These are phyloP conservation scores for Taphrorychus bicolor DNA, from an alignment of 2,888 invertebrate genomes.

Conservation along the genomic window DNA sequence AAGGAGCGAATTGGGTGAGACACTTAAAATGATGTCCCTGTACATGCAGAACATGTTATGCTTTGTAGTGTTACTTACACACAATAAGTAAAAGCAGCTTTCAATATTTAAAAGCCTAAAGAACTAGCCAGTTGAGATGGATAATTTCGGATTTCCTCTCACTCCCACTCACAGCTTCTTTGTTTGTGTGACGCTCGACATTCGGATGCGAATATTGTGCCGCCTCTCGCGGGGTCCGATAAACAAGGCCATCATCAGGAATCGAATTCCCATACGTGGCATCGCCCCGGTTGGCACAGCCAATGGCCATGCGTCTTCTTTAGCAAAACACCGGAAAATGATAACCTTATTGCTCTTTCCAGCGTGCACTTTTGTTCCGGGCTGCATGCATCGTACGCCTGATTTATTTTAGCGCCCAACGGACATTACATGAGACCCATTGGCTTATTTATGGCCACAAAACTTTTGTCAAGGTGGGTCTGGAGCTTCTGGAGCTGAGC, in stretches of 20 bases:
- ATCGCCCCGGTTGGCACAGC: conserved; percentile 30
- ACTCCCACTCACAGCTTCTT: too few species aligned
- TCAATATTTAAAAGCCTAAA: too few species aligned
- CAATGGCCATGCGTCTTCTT: conserved; percentile 52
- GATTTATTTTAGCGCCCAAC: conserved; percentile 54
- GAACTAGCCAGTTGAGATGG: too few species aligned
- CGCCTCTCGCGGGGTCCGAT: background rate
- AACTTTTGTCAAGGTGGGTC: conserved; percentile 40
- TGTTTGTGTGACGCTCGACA: too few species aligned
- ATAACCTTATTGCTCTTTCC: conserved; percentile 56
- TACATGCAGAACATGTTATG: too few species aligned
- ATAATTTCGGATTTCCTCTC: too few species aligned
- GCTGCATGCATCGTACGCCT: conserved; percentile 49
- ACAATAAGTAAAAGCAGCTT: too few species aligned
- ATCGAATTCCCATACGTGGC: conserved; percentile 16
- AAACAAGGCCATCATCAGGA: conserved; percentile 1
- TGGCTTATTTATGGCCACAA: conserved; percentile 38
- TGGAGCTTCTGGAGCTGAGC: conserved; percentile 8
- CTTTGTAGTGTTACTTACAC: too few species aligned
- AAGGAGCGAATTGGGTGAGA: too few species aligned
- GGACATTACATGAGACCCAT: conserved; percentile 52
- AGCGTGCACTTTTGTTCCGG: conserved; percentile 47
- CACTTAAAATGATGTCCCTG: too few species aligned
- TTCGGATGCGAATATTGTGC: too few species aligned
- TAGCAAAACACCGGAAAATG: conserved; percentile 57